Conservation (phyloP, 53 echinoderm and acorn worm species). For the Holothuria leucospilota region DNA sequence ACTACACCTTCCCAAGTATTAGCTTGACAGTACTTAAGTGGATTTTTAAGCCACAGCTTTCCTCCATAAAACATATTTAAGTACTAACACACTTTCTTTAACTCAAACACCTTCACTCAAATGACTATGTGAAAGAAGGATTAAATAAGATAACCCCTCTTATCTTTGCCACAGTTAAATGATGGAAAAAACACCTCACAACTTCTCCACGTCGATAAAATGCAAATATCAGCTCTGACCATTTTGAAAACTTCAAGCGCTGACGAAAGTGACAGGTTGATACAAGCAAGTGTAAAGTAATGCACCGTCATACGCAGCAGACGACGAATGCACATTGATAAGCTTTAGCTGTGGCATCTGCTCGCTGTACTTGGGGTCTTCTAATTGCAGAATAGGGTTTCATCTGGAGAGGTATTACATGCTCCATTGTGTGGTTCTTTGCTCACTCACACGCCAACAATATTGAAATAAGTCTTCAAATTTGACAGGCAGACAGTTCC, state of each 20-base stretch:
- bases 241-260: no score
- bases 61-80: no score
- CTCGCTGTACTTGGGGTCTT: background rate
- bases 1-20: no score
- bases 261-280: slow-evolving; percentile 34
- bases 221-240: no score
- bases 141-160: no score
- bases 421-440: slow-evolving; percentile 18
- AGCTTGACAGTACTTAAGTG: no score
- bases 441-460: slow-evolving; percentile 28
- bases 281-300: slow-evolving; percentile 21
- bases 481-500: slow-evolving; percentile 38
- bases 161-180: no score
- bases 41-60: no score
- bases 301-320: slow-evolving; percentile 41
- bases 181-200: no score
- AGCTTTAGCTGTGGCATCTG: background rate
- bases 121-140: no score
- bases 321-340: slow-evolving; percentile 32
- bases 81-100: background rate
- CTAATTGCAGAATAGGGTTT: slow-evolving; percentile 38
- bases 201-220: no score
- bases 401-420: slow-evolving; percentile 35
- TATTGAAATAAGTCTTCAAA: slow-evolving; percentile 44
- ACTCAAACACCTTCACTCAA: background rate